Evolutionary conservation across 1,140 invertebrate species (phyloP), one percentile per base, ranked within the genome.

Genomic region (Propsilocerus akamusi): DNA sequence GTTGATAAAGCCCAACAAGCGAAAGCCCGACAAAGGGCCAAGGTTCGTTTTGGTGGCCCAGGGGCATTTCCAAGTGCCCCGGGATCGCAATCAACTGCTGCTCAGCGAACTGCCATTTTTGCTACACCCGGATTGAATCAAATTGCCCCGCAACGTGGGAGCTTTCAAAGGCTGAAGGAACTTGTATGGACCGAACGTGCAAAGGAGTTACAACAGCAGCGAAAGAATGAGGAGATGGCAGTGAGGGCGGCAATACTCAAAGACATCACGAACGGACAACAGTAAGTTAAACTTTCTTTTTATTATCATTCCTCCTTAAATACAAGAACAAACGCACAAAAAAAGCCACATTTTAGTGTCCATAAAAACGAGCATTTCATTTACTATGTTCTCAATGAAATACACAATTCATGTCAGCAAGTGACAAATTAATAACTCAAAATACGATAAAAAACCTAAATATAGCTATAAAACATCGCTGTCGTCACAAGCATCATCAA

Each of bases 161-260:
- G 74, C 50, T 81, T 82, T 60, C 74, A 80, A 53, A 72, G 75
- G 49, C 58, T 78, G 0, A 75, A 75, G 56, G 72, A 77, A 49
- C 58, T 79, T 5, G 73, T 80, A 46, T 68, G 70, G 52, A 72
- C 65, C 5, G 76, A 83, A 57, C 63, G 78, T n/a, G 77, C 78
- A n/a, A 67, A 74, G 34, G 79, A 82, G 57, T 56, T 81, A 30
- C 68, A 75, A 51, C 70, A 80, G 51, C 78, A 80, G 59, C 64
- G 75, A 25, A 61, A 69, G 25, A 68, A 67, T 4, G 76, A 80
- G 52, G 75, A 80, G 57, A 60, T 73, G 24, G 74, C 70, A n/a
- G 73, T 73, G 17, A 64, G 71, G 62, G 73, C 66, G 50, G 68
- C 66, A 57, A 70, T 61, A 2, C 59, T 75, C 0, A 75, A 75